phyloP scores from a whole-genome alignment of 2,797 vertebrate genomes.

The Anas acuta region DNA sequence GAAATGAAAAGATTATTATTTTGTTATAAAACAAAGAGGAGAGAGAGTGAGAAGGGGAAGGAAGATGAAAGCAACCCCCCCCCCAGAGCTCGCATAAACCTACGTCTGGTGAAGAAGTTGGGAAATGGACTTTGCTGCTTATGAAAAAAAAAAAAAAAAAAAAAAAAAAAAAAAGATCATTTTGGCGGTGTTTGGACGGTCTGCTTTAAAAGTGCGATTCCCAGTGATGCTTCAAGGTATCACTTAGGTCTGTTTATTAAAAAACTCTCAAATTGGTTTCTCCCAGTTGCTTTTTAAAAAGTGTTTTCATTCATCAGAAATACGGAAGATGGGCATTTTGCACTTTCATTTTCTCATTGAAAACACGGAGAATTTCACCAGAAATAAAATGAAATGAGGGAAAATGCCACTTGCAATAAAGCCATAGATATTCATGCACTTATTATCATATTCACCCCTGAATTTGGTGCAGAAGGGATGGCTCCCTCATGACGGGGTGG shows the following conservation, averaged over 20 bases:
- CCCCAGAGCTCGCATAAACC: not conserved
- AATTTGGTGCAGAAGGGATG: rapidly evolving
- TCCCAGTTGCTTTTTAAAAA: not conserved
- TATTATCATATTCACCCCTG: not conserved
- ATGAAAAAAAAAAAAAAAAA: not conserved
- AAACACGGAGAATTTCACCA: not conserved
- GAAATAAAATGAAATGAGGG: not conserved
- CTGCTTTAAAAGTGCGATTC: not conserved
- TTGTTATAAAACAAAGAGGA: not conserved
- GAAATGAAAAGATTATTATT: not conserved
- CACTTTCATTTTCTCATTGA: not conserved
- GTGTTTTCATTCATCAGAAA: not conserved
- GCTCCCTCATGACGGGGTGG: rapidly evolving
- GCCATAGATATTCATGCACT: not conserved
- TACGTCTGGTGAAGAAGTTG: not conserved
- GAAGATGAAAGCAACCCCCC: not conserved
- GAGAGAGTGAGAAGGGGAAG: not conserved
- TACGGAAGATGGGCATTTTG: rapidly evolving
- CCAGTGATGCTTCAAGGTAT: not conserved
- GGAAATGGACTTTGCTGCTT: not conserved
- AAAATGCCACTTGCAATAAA: not conserved
- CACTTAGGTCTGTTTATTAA: not conserved
- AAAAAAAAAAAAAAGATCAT: not conserved
- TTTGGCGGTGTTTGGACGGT: not conserved
- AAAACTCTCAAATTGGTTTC: not conserved